A percentile compares a stretch with the other conserved stretches of the same genome.
Evolutionary conservation across 2,113 vertebrate species (phyloP).

Genomic region (Meleagris gallopavo): DNA sequence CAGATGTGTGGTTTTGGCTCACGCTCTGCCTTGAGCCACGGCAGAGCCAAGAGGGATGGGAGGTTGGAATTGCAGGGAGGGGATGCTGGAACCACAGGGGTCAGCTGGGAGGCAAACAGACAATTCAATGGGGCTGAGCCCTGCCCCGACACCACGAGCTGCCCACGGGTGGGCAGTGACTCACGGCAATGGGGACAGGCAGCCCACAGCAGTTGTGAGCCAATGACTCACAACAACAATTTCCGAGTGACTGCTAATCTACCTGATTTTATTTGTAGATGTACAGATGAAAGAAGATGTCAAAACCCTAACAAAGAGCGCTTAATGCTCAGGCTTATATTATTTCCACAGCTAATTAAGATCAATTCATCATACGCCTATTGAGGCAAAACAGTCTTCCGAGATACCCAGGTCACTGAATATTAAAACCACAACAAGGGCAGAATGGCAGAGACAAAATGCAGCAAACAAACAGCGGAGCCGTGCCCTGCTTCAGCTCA

Average conservation of each 20-base stretch:
- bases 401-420: slow-evolving; percentile 34
- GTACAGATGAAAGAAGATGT: slow-evolving; percentile 52
- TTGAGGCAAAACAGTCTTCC: slow-evolving; percentile 49
- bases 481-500: neutral
- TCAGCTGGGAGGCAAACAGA: neutral
- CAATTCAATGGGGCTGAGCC: neutral
- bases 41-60: neutral
- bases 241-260: slow-evolving; percentile 59
- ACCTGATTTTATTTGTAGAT: slow-evolving; percentile 71
- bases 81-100: neutral
- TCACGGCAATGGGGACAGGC: neutral
- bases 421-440: slow-evolving; percentile 18
- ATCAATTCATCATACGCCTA: slow-evolving; percentile 51
- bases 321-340: slow-evolving; percentile 47
- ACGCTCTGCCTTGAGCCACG: accelerated
- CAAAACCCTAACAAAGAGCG: slow-evolving; percentile 63
- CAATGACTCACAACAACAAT: slow-evolving; percentile 59
- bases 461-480: neutral
- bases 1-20: accelerated
- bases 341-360: slow-evolving; percentile 60
- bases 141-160: neutral
- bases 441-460: neutral
- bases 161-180: neutral
- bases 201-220: neutral
- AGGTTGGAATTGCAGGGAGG: no score